A percentile compares a stretch with the other conserved stretches of the same genome.
Evolutionary conservation across 2,888 invertebrate genomes (phyloP).

Genomic region (Elysia crispata): DNA sequence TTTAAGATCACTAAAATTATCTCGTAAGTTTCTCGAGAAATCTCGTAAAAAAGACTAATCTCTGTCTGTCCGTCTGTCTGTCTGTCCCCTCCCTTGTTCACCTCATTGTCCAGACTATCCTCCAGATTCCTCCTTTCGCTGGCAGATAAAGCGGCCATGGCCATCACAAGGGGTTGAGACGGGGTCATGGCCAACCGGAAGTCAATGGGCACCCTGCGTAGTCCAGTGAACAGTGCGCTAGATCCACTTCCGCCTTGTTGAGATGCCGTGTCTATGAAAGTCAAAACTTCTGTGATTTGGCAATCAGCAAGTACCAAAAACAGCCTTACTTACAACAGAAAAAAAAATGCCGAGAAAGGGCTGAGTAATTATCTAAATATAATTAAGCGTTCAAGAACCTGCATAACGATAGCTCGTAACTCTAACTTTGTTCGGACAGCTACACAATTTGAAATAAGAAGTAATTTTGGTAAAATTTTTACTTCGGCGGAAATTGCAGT

Average conservation of each 20-base stretch:
- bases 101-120: neutral
- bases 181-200: constrained; percentile 5
- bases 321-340: too few species aligned
- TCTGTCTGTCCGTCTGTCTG: neutral
- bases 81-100: neutral
- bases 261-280: neutral
- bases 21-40: neutral
- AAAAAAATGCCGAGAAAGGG: too few species aligned
- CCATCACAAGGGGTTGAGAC: neutral
- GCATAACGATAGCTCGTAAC: too few species aligned
- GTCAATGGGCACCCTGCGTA: neutral
- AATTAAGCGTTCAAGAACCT: too few species aligned
- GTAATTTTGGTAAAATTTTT: too few species aligned
- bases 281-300: neutral
- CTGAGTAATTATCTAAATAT: too few species aligned
- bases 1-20: too few species aligned
- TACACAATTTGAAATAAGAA: too few species aligned
- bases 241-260: neutral
- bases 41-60: neutral
- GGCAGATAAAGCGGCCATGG: neutral
- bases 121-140: neutral
- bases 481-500: too few species aligned
- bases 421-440: too few species aligned
- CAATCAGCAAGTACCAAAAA: neutral
- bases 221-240: too few species aligned